Evolutionary conservation across 2,888 invertebrate species (phyloP).

Genomic region (Drosophila antonietae): DNA sequence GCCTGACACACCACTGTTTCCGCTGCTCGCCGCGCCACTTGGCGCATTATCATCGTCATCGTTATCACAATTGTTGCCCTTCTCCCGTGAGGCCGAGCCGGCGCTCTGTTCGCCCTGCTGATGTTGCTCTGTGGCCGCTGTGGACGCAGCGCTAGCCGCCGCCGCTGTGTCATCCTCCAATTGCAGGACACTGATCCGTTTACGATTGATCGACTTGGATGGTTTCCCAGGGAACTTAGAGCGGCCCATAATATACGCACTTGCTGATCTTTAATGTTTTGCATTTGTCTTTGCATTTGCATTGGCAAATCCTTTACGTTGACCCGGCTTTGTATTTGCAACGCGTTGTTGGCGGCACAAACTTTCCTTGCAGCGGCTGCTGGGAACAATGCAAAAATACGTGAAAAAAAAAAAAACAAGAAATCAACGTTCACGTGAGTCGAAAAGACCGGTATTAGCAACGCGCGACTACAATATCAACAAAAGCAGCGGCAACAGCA

Average conservation of each 20-base stretch:
- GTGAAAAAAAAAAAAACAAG: conserved; percentile 11
- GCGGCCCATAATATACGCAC: conserved; percentile 82
- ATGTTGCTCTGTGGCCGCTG: conserved; percentile 41
- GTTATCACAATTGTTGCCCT: conserved; percentile 78
- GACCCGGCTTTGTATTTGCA: conserved; percentile 21
- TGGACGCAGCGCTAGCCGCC: conserved; percentile 40
- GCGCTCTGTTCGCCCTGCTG: conserved; percentile 57
- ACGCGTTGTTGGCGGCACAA: conserved; percentile 27
- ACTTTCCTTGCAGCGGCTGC: conserved; percentile 51
- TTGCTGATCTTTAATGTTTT: conserved; percentile 49
- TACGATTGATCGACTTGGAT: conserved; percentile 93
- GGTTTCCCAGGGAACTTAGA: conserved; percentile 93
- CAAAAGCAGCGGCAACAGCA: conserved; percentile 36
- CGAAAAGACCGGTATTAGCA: conserved; percentile 71
- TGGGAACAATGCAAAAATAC: conserved; percentile 24
- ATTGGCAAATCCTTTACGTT: conserved; percentile 35
- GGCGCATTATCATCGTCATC: conserved; percentile 76
- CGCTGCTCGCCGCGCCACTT: conserved; percentile 50
- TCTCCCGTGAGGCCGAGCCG: conserved; percentile 59
- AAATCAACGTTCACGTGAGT: conserved; percentile 58
- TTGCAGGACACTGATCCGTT: conserved; percentile 91
- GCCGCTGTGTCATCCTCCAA: conserved; percentile 70
- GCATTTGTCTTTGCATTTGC: conserved; percentile 72
- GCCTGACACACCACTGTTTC: conserved; percentile 35
- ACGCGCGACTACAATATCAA: conserved; percentile 41